Percentiles rank a stretch among this genome's conserved stretches.
phyloP scores from a whole-genome alignment of 2,797 vertebrate species.

The Fundulus diaphanus region DNA sequence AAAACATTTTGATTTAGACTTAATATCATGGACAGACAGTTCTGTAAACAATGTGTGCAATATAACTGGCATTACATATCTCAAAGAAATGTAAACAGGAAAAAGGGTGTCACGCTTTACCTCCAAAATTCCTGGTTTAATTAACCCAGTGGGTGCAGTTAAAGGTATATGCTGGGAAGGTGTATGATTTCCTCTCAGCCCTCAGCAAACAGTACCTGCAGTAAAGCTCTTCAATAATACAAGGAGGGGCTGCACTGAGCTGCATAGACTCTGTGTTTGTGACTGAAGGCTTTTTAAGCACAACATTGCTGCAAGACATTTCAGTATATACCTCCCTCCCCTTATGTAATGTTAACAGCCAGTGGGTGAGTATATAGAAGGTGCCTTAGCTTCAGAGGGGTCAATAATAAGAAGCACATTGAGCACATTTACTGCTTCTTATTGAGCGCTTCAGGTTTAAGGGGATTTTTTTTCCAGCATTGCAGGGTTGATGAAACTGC shows the following conservation, averaged over 20 bases:
- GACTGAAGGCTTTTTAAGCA: constrained; percentile 17
- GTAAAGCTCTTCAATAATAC: constrained; percentile 24
- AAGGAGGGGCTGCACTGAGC: constrained; percentile 5
- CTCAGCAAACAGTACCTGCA: constrained; percentile 17
- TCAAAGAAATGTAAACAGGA: neutral
- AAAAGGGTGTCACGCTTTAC: neutral
- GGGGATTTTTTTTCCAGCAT: constrained; percentile 6
- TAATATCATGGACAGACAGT: neutral
- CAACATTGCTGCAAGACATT: constrained; percentile 18
- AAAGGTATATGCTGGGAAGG: constrained; percentile 1
- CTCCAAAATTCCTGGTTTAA: neutral
- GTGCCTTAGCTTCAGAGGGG: constrained; percentile 4
- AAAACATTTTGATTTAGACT: too few species aligned
- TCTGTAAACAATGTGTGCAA: neutral
- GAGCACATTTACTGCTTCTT: constrained; percentile 15
- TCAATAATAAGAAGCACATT: constrained; percentile 11
- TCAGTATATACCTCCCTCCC: constrained; percentile 9
- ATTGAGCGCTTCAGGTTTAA: constrained; percentile 21
- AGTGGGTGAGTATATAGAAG: constrained; percentile 1
- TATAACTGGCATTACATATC: neutral
- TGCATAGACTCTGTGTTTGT: constrained; percentile 16
- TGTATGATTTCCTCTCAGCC: constrained; percentile 2
- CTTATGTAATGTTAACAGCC: constrained; percentile 26
- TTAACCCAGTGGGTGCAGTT: neutral
- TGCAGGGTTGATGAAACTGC: constrained; percentile 16